phyloP scores from a whole-genome alignment of 2,797 vertebrate species.

The Salmo trutta region DNA sequence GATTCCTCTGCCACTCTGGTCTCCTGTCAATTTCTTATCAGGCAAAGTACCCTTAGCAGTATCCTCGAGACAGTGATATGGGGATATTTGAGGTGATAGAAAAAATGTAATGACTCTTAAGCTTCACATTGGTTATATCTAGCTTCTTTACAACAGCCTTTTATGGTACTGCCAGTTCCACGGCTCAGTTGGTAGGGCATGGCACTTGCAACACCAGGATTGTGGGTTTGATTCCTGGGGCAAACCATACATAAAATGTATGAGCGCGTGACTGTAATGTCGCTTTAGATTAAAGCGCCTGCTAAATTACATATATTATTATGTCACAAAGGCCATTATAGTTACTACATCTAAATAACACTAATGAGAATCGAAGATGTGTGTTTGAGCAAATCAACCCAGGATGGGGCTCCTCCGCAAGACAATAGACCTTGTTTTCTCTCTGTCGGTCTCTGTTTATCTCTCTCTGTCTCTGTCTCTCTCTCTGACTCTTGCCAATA shows the following conservation, averaged over 20 bases:
- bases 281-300: no score
- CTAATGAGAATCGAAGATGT: slow-evolving; percentile 68
- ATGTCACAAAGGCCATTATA: slow-evolving; percentile 31
- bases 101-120: slow-evolving; percentile 3
- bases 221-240: no score
- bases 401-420: slow-evolving; percentile 30
- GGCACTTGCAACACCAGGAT: no score
- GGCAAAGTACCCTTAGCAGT: slow-evolving; percentile 31
- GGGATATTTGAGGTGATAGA: slow-evolving; percentile 34
- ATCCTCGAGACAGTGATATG: slow-evolving; percentile 33
- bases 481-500: not conserved
- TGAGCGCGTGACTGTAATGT: no score
- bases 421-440: slow-evolving; percentile 22
- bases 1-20: slow-evolving; percentile 28
- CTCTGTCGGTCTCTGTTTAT: not conserved
- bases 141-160: slow-evolving; percentile 29
- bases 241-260: no score
- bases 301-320: slow-evolving; percentile 25
- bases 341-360: slow-evolving; percentile 54
- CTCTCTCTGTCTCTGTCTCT: not conserved
- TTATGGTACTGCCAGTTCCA: slow-evolving; percentile 28
- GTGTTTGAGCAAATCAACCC: slow-evolving; percentile 56
- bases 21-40: slow-evolving; percentile 41
- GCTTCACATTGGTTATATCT: slow-evolving; percentile 23
- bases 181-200: no score